A percentile compares a stretch with the other conserved stretches of the same genome.
Evolutionary conservation across 2,888 invertebrate species (phyloP).

Genomic region (Acanthosepion lycidas): DNA sequence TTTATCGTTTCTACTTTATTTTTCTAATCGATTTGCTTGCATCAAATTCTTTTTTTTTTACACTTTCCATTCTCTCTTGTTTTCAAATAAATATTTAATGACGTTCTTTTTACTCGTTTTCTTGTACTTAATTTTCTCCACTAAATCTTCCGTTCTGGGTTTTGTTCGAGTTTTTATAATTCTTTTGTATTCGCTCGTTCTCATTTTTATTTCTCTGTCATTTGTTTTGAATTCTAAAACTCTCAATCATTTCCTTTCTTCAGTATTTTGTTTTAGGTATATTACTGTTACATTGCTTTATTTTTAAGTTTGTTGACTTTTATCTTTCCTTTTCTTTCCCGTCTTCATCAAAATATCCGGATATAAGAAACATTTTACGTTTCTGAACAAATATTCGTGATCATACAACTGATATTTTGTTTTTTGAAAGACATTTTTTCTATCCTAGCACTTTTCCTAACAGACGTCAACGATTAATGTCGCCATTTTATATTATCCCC

Average conservation of each 20-base stretch:
- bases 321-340: neutral
- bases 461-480: no score
- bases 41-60: neutral
- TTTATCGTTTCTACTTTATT: neutral
- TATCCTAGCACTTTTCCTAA: no score
- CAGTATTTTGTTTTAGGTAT: neutral
- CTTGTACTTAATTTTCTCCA: neutral
- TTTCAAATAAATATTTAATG: neutral
- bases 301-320: neutral
- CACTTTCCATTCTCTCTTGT: neutral
- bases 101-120: neutral
- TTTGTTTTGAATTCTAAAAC: neutral
- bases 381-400: neutral
- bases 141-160: neutral
- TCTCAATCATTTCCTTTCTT: neutral
- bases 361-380: neutral
- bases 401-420: neutral
- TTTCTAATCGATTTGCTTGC: neutral
- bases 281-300: neutral
- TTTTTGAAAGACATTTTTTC: neutral
- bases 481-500: no score
- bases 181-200: rapidly evolving
- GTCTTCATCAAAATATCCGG: neutral
- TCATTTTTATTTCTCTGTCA: neutral
- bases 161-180: neutral